Conservation (phyloP, 2,888 invertebrate species). For the Himalopsyche japonica region DNA sequence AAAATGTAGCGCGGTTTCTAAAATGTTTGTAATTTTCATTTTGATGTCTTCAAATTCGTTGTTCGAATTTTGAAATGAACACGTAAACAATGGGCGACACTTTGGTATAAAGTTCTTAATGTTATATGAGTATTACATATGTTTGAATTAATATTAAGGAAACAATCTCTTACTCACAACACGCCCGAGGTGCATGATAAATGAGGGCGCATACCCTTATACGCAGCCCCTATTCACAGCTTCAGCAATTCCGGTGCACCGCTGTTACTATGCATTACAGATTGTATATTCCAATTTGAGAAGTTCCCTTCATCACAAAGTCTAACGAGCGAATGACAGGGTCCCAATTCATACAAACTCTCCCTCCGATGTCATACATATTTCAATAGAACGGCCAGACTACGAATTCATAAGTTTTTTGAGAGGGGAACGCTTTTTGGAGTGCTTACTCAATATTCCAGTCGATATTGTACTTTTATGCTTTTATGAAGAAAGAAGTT, state of each 20-base stretch:
- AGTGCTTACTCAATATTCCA: neutral
- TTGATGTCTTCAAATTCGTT: too few relatives aligned
- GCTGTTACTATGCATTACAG: neutral
- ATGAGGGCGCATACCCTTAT: neutral
- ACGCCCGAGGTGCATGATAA: neutral
- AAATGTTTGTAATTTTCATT: too few relatives aligned
- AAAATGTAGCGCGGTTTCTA: too few relatives aligned
- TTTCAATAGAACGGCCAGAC: neutral
- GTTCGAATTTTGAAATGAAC: too few relatives aligned
- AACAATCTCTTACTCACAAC: neutral
- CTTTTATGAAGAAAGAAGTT: neutral
- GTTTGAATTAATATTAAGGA: neutral
- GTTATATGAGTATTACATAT: neutral
- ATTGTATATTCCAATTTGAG: neutral
- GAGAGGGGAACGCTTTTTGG: neutral
- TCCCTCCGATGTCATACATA: neutral
- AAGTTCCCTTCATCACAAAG: neutral
- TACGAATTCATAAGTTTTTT: neutral
- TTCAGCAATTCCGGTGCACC: neutral
- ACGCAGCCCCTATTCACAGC: neutral
- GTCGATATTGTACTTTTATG: neutral
- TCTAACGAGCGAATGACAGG: neutral
- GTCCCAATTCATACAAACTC: neutral
- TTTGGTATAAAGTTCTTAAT: neutral
- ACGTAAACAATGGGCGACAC: too few relatives aligned